These are phyloP conservation scores for Steromphala cineraria DNA, from an alignment of 2,888 invertebrate genomes.

Conservation along the genomic window DNA sequence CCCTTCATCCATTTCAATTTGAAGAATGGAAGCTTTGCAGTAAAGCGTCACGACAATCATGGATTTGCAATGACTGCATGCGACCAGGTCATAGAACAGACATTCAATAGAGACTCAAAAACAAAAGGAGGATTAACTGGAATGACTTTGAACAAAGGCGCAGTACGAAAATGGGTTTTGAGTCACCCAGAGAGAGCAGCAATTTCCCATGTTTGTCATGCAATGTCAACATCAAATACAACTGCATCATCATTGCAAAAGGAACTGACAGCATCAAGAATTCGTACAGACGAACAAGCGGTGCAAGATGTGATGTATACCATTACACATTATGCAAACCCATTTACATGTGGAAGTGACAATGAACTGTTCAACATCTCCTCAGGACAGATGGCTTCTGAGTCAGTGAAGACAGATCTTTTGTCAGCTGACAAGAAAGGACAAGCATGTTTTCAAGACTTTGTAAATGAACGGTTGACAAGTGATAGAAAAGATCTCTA, in stretches of 20 bases:
- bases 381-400: background rate
- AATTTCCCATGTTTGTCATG: background rate
- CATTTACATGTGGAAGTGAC: background rate
- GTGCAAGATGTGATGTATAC: background rate
- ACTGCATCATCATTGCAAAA: background rate
- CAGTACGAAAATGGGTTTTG: background rate
- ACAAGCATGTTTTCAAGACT: background rate
- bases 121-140: background rate
- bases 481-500: background rate
- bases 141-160: background rate
- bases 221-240: background rate
- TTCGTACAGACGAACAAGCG: background rate
- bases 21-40: background rate
- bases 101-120: background rate
- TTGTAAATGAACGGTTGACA: background rate
- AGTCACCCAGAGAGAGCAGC: background rate
- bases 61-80: background rate
- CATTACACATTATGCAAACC: background rate
- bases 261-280: background rate
- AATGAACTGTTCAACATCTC: background rate
- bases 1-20: background rate
- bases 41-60: background rate
- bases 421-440: background rate
- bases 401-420: background rate
- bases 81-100: conserved; percentile 13